Evolutionary conservation across 1,140 invertebrate genomes (phyloP).

Genomic region (Xylocopa sonorina): DNA sequence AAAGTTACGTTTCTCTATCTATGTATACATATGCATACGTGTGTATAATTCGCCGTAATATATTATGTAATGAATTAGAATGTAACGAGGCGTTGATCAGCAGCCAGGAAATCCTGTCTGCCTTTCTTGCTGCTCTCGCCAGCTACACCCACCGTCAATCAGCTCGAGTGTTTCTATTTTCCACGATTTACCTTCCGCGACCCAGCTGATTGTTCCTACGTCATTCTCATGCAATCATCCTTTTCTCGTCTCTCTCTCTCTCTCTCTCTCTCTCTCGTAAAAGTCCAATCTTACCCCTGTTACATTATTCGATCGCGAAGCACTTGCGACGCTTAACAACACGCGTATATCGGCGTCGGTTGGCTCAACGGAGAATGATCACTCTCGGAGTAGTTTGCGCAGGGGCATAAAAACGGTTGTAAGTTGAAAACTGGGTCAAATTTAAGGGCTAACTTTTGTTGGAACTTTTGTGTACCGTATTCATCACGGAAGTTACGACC

Average conservation of each 20-base stretch:
- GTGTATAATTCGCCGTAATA: slow-evolving; percentile 36
- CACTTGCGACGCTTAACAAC: background rate
- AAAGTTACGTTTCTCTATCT: slow-evolving; percentile 42
- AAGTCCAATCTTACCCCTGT: background rate
- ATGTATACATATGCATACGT: no score
- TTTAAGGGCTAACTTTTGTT: background rate
- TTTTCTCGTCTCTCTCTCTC: background rate
- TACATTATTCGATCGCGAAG: background rate
- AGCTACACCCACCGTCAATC: slow-evolving; percentile 10
- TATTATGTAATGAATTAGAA: slow-evolving; percentile 41
- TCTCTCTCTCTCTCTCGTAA: background rate
- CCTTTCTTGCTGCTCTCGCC: slow-evolving; percentile 7
- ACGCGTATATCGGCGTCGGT: no score
- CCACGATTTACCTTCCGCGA: background rate
- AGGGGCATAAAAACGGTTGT: background rate
- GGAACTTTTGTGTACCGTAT: background rate
- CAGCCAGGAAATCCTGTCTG: slow-evolving; percentile 44
- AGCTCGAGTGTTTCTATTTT: slow-evolving; percentile 7
- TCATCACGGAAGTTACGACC: background rate
- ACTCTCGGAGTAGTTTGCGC: background rate
- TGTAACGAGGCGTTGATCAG: slow-evolving; percentile 29
- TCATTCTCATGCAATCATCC: slow-evolving; percentile 2
- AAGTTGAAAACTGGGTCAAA: slow-evolving; percentile 12
- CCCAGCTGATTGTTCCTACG: slow-evolving; percentile 7
- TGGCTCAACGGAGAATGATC: background rate